Evolutionary conservation across 2,888 invertebrate genomes (phyloP), one percentile per base, ranked within the genome.

Genomic region (Steinernema hermaphroditum): DNA sequence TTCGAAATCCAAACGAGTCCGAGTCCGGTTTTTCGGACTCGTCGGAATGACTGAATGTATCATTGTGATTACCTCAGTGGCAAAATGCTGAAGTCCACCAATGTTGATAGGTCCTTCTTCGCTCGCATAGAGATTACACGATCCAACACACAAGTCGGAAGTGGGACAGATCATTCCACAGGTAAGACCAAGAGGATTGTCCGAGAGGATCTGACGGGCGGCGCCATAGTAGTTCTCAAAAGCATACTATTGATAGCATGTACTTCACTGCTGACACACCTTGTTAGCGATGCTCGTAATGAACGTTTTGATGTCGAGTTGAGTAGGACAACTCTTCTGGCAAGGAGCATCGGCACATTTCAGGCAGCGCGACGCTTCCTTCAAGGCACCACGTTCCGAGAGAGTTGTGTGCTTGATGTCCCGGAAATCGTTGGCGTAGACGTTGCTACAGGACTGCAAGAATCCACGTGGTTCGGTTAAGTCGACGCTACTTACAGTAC

Each of bases 121-220:
- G 12, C 92, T 91, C 0, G 96, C 97, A 86, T 93, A 92, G 12
- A 98, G 89, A 88, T 98, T 98, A 88, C 97, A 98, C 0, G 96
- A 95, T 0, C 97, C 97, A 0, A 96, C 96, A 87, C 97, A 98
- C 0, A 98, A 91, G 88, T 98, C 97, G 86, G 95, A 96, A 0
- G 97, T 97, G 1, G 97, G 97, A 82, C 97, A 97, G 27, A 98
- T 96, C 97, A 98, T 98, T 32, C 95, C 95, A 83, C 95, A 95
- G 0, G 94, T 94, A 0, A 96, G 89, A 0, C 95, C 98, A 71
- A 97, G 88, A 0, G 98, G 97, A 88, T 98, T 98, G 87, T 98
- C 97, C 0, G 96, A 96, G 73, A 98, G 91, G 72, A 98, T 98
- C 0, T 94, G 93, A 87, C 94, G 94, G 0, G 90, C 90, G 0